Percentiles rank a stretch among this genome's conserved stretches.
These are phyloP conservation scores for Gonioctena quinquepunctata DNA, from an alignment of 1,140 invertebrate genomes.

Conservation along the genomic window DNA sequence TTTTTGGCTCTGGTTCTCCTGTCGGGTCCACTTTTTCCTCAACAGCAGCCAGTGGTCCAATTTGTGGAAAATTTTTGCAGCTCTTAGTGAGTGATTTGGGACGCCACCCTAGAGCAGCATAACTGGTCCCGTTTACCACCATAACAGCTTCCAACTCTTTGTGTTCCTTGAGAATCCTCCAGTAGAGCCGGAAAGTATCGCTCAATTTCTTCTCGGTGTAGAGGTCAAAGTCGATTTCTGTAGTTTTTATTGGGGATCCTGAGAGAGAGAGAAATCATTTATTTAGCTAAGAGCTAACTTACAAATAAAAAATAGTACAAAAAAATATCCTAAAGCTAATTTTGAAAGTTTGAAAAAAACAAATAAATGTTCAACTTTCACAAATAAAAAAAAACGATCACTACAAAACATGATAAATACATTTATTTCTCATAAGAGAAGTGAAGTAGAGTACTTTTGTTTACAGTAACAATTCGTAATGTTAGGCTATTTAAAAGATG, in stretches of 20 bases:
- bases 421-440: no score
- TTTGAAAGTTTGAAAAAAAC: no score
- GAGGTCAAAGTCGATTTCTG: conserved; percentile 66
- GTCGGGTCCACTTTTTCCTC: conserved; percentile 37
- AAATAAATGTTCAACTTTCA: no score
- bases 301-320: no score
- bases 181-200: conserved; percentile 76
- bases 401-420: no score
- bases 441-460: no score
- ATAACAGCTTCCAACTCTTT: conserved; percentile 85
- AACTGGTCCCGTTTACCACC: conserved; percentile 81
- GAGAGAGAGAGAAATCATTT: no score
- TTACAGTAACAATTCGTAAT: no score
- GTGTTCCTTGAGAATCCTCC: conserved; percentile 78
- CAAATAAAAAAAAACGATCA: no score
- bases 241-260: conserved; percentile 69
- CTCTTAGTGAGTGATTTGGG: conserved; percentile 70
- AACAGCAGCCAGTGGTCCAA: conserved; percentile 52
- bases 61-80: conserved; percentile 77
- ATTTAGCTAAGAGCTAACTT: no score
- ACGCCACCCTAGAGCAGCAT: conserved; percentile 85
- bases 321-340: no score
- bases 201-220: conserved; percentile 75
- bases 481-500: no score
- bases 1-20: conserved; percentile 55